Evolutionary conservation across 53 echinoderm and acorn worm genomes (phyloP).

Genomic region (Mesocentrotus franciscanus): DNA sequence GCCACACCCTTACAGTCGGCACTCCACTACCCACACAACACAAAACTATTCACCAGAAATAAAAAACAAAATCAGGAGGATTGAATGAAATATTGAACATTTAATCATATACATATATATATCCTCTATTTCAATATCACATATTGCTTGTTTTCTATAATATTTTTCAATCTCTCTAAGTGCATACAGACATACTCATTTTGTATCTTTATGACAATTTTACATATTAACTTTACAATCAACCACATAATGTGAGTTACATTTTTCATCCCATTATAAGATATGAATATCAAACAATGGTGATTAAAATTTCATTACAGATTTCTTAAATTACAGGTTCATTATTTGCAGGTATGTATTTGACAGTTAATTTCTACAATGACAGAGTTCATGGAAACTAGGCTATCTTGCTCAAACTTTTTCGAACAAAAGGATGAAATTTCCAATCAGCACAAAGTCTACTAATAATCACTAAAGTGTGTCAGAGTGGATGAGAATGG

Average conservation of each 20-base stretch:
- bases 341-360: neutral
- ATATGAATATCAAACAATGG: neutral
- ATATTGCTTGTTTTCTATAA: slow-evolving; percentile 59
- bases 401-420: neutral
- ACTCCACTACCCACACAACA: neutral
- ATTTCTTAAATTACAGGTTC: neutral
- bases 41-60: neutral
- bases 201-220: neutral
- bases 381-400: neutral
- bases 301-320: neutral
- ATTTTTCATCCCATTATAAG: neutral
- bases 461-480: neutral
- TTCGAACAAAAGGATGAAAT: neutral
- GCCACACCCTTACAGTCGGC: neutral
- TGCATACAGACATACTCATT: neutral
- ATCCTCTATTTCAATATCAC: slow-evolving; percentile 67
- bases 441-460: neutral
- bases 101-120: slow-evolving; percentile 63
- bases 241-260: neutral
- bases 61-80: neutral
- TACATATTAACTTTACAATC: neutral
- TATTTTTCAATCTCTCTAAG: neutral
- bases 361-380: neutral
- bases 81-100: slow-evolving; percentile 65
- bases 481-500: neutral